phyloP scores from a whole-genome alignment of 2,888 invertebrate species.

The Chouioia cunea region DNA sequence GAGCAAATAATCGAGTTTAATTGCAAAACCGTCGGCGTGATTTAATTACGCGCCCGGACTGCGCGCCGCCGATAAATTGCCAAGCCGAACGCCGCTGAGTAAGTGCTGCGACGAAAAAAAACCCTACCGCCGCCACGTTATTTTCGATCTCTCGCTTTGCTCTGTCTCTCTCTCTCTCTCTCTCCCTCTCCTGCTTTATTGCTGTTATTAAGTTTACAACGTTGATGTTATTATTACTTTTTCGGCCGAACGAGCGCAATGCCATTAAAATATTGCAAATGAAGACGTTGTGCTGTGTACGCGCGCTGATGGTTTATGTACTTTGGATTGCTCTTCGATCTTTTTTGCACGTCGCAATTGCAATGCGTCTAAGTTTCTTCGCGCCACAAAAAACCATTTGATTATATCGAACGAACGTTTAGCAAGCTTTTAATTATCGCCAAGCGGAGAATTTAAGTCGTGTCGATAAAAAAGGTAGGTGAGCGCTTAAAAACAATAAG shows the following conservation, averaged over 20 bases:
- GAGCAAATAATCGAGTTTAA: slow-evolving; percentile 69
- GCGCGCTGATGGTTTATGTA: slow-evolving; percentile 11
- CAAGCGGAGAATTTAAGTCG: not conserved
- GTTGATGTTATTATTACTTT: slow-evolving; percentile 40
- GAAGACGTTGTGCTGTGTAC: slow-evolving; percentile 42
- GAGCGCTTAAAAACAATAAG: slow-evolving; percentile 31
- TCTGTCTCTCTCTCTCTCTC: slow-evolving; percentile 2
- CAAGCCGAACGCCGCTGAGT: slow-evolving; percentile 42
- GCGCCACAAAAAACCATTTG: not conserved
- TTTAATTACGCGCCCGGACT: slow-evolving; percentile 63
- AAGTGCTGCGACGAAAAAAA: slow-evolving; percentile 35
- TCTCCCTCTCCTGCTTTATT: slow-evolving; percentile 32
- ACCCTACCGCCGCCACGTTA: slow-evolving; percentile 12
- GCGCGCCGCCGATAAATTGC: slow-evolving; percentile 41
- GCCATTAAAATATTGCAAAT: slow-evolving; percentile 45
- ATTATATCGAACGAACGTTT: not conserved
- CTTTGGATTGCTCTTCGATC: not conserved
- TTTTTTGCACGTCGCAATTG: slow-evolving; percentile 11
- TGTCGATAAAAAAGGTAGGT: slow-evolving; percentile 5
- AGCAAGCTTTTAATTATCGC: slow-evolving; percentile 43
- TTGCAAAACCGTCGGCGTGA: slow-evolving; percentile 69
- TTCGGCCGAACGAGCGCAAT: slow-evolving; percentile 5
- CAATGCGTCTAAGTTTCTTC: not conserved
- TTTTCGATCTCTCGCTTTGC: slow-evolving; percentile 26
- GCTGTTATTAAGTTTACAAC: slow-evolving; percentile 39